Base-by-base conservation (phyloP, 2,888 invertebrate genomes). In the Pecten maximus region DNA sequence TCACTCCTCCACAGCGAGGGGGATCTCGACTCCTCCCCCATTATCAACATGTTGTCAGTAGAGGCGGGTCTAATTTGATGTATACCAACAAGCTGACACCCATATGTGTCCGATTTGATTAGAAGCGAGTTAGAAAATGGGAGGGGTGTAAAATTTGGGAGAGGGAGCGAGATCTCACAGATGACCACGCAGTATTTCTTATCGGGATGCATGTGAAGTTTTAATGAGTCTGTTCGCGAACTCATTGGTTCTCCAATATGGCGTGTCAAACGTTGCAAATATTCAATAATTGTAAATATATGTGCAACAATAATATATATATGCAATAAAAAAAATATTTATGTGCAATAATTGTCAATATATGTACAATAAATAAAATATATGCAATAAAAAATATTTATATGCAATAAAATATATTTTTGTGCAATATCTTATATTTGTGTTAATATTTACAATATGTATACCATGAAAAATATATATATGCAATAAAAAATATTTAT, bases 61-160 rank as follows among this genome's bases (percentile, higher is more conserved):
- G 74, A 35, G 35, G 74, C 19, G 74, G 74, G 74, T 74, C 23
- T 74, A 74, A 8, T 35, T 28, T 74, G 74, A 74, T 74, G 10
- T 35, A 74, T 28, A 74, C 28, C 35, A 3, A 74, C 28, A 74
- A 10, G 28, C 74, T 74, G 74, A 74, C 74, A 74, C 74, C 74
- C 74, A 74, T 74, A 74, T 74, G 74, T 74, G 74, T 74, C 74
- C 12, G 1, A 74, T 74, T 74, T 74, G 74, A 74, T 74, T 74
- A 74, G 74, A 23, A 28, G 35, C 74, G 74, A 74, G 74, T 74
- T 1, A 74, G 74, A 74, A 28, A 74, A 74, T 28, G 28, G 74
- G 35, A 35, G 74, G 74, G 74, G 28, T 28, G 28, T 35, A 74
- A 74, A 28, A 0, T 74, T 74, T 0, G 35, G 35, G 74, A 74